Conservation (phyloP, 2,888 invertebrate genomes). For the Baronia brevicornis region DNA sequence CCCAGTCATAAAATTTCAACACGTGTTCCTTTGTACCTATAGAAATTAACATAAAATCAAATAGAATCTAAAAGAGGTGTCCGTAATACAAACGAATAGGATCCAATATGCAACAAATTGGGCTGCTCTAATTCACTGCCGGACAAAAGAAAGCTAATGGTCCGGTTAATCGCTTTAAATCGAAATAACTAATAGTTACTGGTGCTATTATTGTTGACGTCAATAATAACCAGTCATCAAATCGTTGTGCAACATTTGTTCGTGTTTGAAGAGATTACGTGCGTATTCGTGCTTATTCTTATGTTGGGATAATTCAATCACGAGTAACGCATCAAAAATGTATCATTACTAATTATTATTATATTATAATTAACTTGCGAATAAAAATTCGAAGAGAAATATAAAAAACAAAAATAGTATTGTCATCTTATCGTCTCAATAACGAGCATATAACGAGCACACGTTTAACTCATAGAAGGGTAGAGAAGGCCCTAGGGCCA, state of each 20-base stretch:
- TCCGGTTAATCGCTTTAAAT: slow-evolving; percentile 55
- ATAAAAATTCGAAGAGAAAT: too few relatives aligned
- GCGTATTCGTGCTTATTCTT: slow-evolving; percentile 1
- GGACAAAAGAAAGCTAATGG: slow-evolving; percentile 59
- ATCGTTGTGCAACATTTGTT: slow-evolving; percentile 39
- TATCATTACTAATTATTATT: too few relatives aligned
- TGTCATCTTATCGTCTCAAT: too few relatives aligned
- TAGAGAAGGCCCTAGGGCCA: too few relatives aligned
- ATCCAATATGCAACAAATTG: slow-evolving; percentile 15
- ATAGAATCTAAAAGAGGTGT: slow-evolving; percentile 16
- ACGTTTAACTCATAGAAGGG: too few relatives aligned
- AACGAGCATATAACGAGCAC: too few relatives aligned
- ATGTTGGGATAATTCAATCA: background rate
- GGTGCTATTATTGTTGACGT: slow-evolving; percentile 31
- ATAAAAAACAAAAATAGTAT: too few relatives aligned
- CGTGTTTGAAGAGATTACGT: slow-evolving; percentile 27
- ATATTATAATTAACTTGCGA: too few relatives aligned
- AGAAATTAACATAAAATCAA: slow-evolving; percentile 27
- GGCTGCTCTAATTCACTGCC: slow-evolving; percentile 18
- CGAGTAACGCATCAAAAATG: too few relatives aligned
- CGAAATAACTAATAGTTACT: slow-evolving; percentile 21
- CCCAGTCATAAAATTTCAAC: slow-evolving; percentile 33
- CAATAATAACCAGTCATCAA: slow-evolving; percentile 45
- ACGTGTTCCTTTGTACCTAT: slow-evolving; percentile 27
- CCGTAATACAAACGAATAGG: slow-evolving; percentile 20